phyloP scores from a whole-genome alignment of 2,888 invertebrate species.

The Allolobophora icterica region DNA sequence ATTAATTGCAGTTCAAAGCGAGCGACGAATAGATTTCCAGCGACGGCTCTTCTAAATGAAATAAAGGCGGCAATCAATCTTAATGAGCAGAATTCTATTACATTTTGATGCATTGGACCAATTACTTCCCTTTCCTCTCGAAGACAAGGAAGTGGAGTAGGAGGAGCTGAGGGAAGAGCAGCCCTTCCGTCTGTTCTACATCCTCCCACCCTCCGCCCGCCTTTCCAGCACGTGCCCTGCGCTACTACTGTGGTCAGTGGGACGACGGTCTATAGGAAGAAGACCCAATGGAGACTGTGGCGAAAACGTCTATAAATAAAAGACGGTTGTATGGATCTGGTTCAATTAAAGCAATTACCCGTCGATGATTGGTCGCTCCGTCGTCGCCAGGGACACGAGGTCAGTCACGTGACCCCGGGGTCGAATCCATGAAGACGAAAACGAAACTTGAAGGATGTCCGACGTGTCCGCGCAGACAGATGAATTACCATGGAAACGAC shows the following conservation, averaged over 20 bases:
- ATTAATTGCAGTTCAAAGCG: not conserved
- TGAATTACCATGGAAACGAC: not conserved
- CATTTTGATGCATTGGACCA: constrained; percentile 1
- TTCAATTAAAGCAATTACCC: not conserved
- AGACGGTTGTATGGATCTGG: not conserved
- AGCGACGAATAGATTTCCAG: not conserved
- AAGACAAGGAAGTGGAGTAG: not conserved
- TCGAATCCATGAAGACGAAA: not conserved
- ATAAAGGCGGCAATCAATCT: not conserved
- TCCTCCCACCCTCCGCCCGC: too few relatives aligned
- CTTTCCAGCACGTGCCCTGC: not conserved
- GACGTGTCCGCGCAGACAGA: not conserved
- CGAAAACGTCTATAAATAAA: not conserved
- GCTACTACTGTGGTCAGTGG: not conserved
- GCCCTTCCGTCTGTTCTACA: too few relatives aligned
- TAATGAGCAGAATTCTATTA: constrained; percentile 1
- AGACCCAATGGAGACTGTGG: not conserved
- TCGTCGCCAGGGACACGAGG: not conserved
- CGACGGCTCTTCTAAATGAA: not conserved
- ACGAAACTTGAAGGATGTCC: not conserved
- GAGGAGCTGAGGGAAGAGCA: not conserved
- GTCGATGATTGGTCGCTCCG: not conserved
- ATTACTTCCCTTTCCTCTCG: not conserved
- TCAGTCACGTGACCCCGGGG: not conserved
- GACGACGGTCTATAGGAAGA: not conserved